Evolutionary conservation across 2,113 vertebrate species (phyloP).

Genomic region (Poeciliopsis turrubarensis): DNA sequence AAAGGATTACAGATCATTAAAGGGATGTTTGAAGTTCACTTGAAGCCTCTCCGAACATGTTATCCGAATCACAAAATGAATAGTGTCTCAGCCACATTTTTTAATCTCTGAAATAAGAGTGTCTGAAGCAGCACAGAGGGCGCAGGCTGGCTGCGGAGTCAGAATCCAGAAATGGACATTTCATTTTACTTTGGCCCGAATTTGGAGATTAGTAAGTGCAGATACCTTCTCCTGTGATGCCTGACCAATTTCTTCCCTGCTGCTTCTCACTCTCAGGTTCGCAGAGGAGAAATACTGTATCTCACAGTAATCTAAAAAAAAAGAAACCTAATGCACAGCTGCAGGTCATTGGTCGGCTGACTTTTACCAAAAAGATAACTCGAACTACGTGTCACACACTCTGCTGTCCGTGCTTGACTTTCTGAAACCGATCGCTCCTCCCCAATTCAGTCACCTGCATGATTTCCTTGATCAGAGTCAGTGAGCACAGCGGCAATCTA

Average conservation of each 20-base stretch:
- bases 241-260: constrained; percentile 35
- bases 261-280: constrained; percentile 26
- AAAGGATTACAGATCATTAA: constrained; percentile 71
- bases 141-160: constrained; percentile 37
- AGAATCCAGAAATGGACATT: constrained; percentile 63
- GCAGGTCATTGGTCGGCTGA: constrained; percentile 57
- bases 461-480: constrained; percentile 61
- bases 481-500: constrained; percentile 51
- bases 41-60: constrained; percentile 59
- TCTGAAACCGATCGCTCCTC: constrained; percentile 24
- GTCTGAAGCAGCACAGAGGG: constrained; percentile 24
- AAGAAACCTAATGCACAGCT: constrained; percentile 60
- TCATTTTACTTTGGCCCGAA: constrained; percentile 53
- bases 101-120: constrained; percentile 11
- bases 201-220: constrained; percentile 51
- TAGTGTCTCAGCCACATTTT: constrained; percentile 12
- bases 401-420: constrained; percentile 22
- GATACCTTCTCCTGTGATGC: constrained; percentile 40
- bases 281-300: constrained; percentile 49
- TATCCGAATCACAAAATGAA: constrained; percentile 31
- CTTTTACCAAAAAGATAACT: constrained; percentile 51
- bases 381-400: constrained; percentile 3
- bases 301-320: constrained; percentile 54
- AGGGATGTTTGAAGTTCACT: constrained; percentile 62
- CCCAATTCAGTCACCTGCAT: constrained; percentile 40